phyloP scores from a whole-genome alignment of 1,140 invertebrate genomes.

The Ceratina japonica region DNA sequence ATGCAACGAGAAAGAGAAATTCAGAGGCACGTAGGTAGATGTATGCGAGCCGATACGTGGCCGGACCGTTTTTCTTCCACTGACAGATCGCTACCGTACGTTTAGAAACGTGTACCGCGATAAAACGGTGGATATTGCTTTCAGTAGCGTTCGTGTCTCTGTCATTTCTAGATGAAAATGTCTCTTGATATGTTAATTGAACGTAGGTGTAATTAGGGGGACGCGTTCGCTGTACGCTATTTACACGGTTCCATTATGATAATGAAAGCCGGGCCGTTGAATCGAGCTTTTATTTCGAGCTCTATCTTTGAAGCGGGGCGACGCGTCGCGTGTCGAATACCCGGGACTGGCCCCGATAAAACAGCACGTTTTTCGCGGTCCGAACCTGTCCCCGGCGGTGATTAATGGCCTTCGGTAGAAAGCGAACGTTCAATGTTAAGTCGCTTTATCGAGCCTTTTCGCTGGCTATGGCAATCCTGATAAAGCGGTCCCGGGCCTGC shows the following conservation, averaged over 20 bases:
- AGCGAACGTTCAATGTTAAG: not conserved
- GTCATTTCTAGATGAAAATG: slow-evolving; percentile 55
- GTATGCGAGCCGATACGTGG: slow-evolving; percentile 37
- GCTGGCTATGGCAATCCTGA: slow-evolving; percentile 18
- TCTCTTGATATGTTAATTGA: slow-evolving; percentile 40
- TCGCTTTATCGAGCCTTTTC: slow-evolving; percentile 14
- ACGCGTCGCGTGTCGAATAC: slow-evolving; percentile 4
- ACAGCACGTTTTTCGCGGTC: slow-evolving; percentile 5
- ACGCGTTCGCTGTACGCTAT: slow-evolving; percentile 28
- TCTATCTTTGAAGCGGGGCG: not conserved
- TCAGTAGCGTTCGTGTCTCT: slow-evolving; percentile 41
- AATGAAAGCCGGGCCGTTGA: slow-evolving; percentile 10
- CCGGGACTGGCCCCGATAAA: slow-evolving; percentile 13
- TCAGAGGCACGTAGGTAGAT: slow-evolving; percentile 45
- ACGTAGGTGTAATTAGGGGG: slow-evolving; percentile 47
- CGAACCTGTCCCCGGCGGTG: slow-evolving; percentile 4
- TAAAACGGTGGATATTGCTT: slow-evolving; percentile 40
- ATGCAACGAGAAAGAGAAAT: slow-evolving; percentile 25
- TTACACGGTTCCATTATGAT: slow-evolving; percentile 50
- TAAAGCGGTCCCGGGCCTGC: not conserved
- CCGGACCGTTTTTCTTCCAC: slow-evolving; percentile 59
- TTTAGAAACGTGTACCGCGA: slow-evolving; percentile 55
- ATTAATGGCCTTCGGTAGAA: slow-evolving; percentile 24
- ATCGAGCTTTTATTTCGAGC: not conserved
- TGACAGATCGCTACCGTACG: slow-evolving; percentile 67